These are phyloP conservation scores for Drosophila infuscata DNA, from an alignment of 2,888 invertebrate genomes.

Conservation along the genomic window DNA sequence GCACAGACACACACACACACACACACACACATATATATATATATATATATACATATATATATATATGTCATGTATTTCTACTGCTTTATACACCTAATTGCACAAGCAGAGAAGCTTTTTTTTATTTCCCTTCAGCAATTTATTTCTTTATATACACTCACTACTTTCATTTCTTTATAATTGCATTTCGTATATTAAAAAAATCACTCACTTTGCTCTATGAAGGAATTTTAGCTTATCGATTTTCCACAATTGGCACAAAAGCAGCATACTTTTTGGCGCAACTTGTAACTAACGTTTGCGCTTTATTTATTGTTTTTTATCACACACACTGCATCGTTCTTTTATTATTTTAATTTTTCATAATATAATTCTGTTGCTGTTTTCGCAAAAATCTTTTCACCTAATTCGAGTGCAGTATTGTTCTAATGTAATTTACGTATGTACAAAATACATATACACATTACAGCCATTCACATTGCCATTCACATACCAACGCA, in stretches of 20 bases:
- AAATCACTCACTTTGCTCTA: background rate
- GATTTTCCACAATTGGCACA: constrained; percentile 42
- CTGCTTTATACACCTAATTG: background rate
- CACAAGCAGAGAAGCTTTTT: background rate
- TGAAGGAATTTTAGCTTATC: constrained; percentile 33
- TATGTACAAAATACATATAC: constrained; percentile 14
- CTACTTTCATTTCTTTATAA: background rate
- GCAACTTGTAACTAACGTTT: constrained; percentile 17
- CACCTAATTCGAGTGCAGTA: constrained; percentile 9
- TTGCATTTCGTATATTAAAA: background rate
- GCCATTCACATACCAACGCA: constrained; percentile 4
- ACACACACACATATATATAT: too few species aligned
- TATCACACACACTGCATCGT: background rate
- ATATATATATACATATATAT: background rate
- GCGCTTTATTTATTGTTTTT: background rate
- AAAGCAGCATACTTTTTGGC: constrained; percentile 25
- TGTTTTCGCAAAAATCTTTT: constrained; percentile 2
- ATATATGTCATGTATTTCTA: background rate
- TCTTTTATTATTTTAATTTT: background rate
- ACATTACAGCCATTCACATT: constrained; percentile 9
- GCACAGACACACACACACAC: too few species aligned
- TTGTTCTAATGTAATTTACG: constrained; percentile 8
- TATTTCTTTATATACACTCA: background rate
- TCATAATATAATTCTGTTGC: background rate
- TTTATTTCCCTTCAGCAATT: background rate